A percentile compares a stretch with the other conserved stretches of the same genome.
These are phyloP conservation scores for Caligus rogercresseyi DNA, from an alignment of 1,140 invertebrate genomes.

Conservation along the genomic window DNA sequence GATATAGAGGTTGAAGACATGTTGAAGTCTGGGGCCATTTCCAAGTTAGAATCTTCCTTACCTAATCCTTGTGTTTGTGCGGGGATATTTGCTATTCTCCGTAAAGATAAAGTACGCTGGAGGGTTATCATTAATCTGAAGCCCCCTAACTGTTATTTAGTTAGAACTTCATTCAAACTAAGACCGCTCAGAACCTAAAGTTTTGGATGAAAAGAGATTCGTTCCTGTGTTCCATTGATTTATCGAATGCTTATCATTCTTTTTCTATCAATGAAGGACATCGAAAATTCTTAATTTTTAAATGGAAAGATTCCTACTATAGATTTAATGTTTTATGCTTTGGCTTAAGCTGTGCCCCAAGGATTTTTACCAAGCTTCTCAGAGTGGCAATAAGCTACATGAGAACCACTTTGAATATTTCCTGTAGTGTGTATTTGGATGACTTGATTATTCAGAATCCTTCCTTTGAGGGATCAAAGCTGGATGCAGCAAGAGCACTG, in stretches of 20 bases:
- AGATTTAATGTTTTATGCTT: neutral
- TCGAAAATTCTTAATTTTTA: neutral
- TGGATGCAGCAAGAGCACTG: neutral
- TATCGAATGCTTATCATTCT: neutral
- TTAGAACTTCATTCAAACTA: neutral
- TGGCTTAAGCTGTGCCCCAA: neutral
- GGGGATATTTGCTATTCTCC: neutral
- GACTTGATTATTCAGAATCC: neutral
- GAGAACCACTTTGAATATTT: neutral
- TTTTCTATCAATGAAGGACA: neutral
- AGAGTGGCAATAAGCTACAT: neutral
- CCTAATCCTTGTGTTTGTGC: too few species aligned
- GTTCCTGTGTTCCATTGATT: neutral
- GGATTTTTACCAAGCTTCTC: neutral
- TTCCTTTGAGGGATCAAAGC: neutral
- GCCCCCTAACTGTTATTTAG: neutral
- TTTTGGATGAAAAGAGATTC: neutral
- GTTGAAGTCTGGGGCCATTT: too few species aligned
- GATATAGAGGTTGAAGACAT: too few species aligned
- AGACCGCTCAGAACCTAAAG: neutral
- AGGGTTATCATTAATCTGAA: neutral
- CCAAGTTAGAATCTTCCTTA: too few species aligned
- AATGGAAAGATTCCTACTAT: neutral
- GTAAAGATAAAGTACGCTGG: neutral
- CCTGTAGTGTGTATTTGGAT: neutral